phyloP scores from a whole-genome alignment of 2,888 invertebrate genomes.

The Trypoxylon attenuatum region DNA sequence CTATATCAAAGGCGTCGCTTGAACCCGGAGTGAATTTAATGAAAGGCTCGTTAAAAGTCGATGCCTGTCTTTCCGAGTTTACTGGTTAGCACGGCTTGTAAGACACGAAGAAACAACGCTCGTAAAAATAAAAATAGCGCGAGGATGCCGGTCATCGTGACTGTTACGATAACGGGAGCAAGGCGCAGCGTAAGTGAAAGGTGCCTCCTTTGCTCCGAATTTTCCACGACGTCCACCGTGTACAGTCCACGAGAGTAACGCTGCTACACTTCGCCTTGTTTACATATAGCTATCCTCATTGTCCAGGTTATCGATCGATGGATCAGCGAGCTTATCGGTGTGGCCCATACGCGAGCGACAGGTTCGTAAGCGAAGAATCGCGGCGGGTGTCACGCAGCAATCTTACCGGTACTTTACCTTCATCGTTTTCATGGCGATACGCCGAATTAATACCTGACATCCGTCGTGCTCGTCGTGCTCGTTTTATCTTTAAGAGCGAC shows the following conservation, averaged over 20 bases:
- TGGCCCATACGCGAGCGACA: not conserved
- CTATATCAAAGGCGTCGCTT: not conserved
- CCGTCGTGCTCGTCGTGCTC: conserved; percentile 1
- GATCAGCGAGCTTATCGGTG: not conserved
- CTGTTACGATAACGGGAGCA: not conserved
- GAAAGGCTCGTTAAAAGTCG: not conserved
- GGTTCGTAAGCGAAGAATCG: not conserved
- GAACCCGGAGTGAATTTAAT: not conserved
- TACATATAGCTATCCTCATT: not conserved
- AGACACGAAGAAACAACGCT: not conserved
- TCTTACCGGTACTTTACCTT: not conserved
- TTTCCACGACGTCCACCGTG: not conserved
- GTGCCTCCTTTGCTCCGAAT: not conserved
- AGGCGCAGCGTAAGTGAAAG: not conserved
- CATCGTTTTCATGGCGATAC: not conserved
- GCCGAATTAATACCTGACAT: conserved; percentile 7
- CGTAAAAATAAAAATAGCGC: not conserved
- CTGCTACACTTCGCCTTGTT: too few relatives aligned
- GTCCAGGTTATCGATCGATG: not conserved
- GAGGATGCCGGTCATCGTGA: not conserved
- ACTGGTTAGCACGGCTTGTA: too few relatives aligned
- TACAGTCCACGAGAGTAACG: not conserved
- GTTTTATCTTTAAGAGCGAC: not conserved
- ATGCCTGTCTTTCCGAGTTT: too few relatives aligned
- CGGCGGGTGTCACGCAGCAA: not conserved